Percentiles rank a stretch among this genome's conserved stretches.
Conservation (phyloP, 2,888 invertebrate species). For the Orchestes rusci region DNA sequence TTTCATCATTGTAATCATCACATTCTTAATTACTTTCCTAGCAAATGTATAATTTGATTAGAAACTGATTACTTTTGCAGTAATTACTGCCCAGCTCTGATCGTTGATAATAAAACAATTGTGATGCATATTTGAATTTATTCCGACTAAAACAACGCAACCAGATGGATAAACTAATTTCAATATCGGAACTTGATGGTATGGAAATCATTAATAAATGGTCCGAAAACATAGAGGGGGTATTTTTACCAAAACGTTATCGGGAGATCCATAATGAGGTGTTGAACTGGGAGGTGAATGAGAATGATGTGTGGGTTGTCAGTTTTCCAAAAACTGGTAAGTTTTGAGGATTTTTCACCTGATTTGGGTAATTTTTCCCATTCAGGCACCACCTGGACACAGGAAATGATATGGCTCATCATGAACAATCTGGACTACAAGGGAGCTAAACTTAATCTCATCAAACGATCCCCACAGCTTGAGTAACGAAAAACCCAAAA, state of each 20-base stretch:
- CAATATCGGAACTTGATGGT: too few relatives aligned
- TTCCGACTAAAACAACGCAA: too few relatives aligned
- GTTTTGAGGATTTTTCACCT: slow-evolving; percentile 26
- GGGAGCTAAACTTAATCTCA: slow-evolving; percentile 50
- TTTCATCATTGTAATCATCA: too few relatives aligned
- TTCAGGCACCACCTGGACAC: slow-evolving; percentile 84
- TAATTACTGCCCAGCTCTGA: too few relatives aligned
- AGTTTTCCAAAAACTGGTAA: slow-evolving; percentile 85
- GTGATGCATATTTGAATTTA: too few relatives aligned
- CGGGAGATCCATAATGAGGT: slow-evolving; percentile 13
- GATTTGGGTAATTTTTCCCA: not conserved
- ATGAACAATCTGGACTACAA: slow-evolving; percentile 73
- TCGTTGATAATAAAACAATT: too few relatives aligned
- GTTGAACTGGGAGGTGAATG: slow-evolving; percentile 13
- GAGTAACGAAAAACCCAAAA: too few relatives aligned
- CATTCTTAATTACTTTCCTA: too few relatives aligned
- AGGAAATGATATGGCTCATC: slow-evolving; percentile 90
- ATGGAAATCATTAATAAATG: not conserved
- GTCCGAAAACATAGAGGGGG: slow-evolving; percentile 11
- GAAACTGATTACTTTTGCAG: too few relatives aligned
- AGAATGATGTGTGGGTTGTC: slow-evolving; percentile 75
- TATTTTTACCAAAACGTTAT: slow-evolving; percentile 15
- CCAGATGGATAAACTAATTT: too few relatives aligned
- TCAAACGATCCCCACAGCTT: slow-evolving; percentile 22
- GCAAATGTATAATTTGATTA: too few relatives aligned